Conservation (phyloP, 2,888 invertebrate genomes). For the Lepidochitona cinerea region DNA sequence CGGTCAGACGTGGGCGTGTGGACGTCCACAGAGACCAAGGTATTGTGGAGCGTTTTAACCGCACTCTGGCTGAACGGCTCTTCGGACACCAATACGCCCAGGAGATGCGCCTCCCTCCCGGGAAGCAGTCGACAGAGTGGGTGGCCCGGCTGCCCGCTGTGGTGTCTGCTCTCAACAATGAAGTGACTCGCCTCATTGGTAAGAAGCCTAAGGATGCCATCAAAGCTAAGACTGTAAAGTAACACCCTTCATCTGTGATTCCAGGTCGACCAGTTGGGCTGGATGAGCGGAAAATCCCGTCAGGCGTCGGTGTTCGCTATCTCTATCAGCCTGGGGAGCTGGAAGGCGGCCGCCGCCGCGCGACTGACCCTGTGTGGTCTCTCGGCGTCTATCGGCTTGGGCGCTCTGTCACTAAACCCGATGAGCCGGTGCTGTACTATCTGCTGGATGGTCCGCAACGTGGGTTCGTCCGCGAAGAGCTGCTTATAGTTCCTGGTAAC, state of each 20-base stretch:
- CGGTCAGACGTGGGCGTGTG: slow-evolving; percentile 21
- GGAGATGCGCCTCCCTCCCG: slow-evolving; percentile 18
- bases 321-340: background rate
- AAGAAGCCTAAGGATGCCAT: no score
- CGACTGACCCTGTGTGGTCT: slow-evolving; percentile 21
- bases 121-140: slow-evolving; percentile 29
- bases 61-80: slow-evolving; percentile 29
- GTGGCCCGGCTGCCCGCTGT: slow-evolving; percentile 28
- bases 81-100: slow-evolving; percentile 33
- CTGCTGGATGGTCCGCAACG: slow-evolving; percentile 2
- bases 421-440: slow-evolving; percentile 16
- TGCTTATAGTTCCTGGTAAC: slow-evolving; percentile 14
- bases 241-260: background rate
- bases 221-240: background rate
- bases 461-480: slow-evolving; percentile 18
- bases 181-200: no score
- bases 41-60: slow-evolving; percentile 31
- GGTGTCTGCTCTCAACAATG: slow-evolving; percentile 24
- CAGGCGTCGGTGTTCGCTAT: background rate
- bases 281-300: background rate
- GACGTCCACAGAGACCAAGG: slow-evolving; percentile 32
- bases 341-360: slow-evolving; percentile 18
- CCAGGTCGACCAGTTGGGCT: background rate
- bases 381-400: slow-evolving; percentile 3
- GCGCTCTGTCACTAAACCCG: background rate